These are phyloP conservation scores for Heteropelma amictum DNA, from an alignment of 2,888 invertebrate species.

Conservation along the genomic window DNA sequence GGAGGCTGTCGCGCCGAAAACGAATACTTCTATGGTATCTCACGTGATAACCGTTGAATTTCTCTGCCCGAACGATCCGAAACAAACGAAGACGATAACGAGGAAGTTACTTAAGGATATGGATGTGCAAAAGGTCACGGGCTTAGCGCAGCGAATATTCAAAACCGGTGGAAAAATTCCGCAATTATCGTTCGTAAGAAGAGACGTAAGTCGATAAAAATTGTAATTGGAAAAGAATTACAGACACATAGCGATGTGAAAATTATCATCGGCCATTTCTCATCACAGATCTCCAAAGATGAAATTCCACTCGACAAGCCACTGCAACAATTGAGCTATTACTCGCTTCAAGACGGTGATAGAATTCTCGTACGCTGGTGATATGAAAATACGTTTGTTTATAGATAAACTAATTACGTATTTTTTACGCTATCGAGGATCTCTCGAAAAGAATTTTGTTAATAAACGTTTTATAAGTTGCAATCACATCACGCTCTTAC, in stretches of 20 bases:
- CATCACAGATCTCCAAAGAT: constrained; percentile 80
- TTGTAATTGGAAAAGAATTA: too few species aligned
- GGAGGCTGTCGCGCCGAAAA: constrained; percentile 86
- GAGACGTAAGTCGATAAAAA: constrained; percentile 75
- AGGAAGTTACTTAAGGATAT: constrained; percentile 89
- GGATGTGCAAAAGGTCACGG: constrained; percentile 90
- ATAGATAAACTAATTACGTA: constrained; percentile 64
- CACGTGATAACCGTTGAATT: constrained; percentile 81
- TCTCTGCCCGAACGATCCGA: constrained; percentile 79
- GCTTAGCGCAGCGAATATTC: constrained; percentile 88
- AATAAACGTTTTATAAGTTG: constrained; percentile 57
- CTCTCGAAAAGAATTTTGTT: constrained; percentile 59
- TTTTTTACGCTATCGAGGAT: constrained; percentile 70
- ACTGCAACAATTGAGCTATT: constrained; percentile 89
- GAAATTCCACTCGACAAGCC: constrained; percentile 89
- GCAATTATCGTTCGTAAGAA: constrained; percentile 74
- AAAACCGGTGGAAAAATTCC: constrained; percentile 79
- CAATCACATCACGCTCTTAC: background rate
- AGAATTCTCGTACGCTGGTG: constrained; percentile 85
- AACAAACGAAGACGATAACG: constrained; percentile 78
- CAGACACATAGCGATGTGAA: too few species aligned
- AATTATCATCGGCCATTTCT: background rate
- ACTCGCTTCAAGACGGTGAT: constrained; percentile 91
- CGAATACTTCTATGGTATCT: constrained; percentile 81
- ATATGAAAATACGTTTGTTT: constrained; percentile 69